phyloP scores from a whole-genome alignment of 2,113 vertebrate species.

The Anarhynchus alexandrinus region DNA sequence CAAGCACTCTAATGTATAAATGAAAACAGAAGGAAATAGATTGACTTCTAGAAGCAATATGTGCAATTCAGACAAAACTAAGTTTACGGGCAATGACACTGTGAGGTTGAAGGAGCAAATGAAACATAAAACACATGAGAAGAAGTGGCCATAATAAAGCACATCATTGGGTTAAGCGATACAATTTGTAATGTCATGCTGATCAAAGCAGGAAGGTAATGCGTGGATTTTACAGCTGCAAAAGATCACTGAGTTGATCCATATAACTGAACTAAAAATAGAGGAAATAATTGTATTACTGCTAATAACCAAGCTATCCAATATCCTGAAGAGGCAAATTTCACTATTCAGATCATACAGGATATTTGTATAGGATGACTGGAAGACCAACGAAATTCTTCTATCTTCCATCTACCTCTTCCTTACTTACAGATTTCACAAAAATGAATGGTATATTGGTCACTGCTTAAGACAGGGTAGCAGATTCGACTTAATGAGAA shows the following conservation, averaged over 20 bases:
- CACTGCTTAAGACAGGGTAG: neutral
- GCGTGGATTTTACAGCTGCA: neutral
- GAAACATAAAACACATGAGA: neutral
- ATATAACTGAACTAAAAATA: neutral
- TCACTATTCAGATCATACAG: neutral
- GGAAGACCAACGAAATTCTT: too few species aligned
- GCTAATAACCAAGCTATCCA: neutral
- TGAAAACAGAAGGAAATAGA: conserved; percentile 24
- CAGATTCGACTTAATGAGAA: neutral
- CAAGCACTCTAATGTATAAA: neutral
- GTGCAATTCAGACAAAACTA: neutral
- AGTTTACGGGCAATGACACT: neutral
- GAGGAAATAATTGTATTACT: neutral
- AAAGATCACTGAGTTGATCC: neutral
- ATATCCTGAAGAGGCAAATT: neutral
- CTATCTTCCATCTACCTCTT: neutral
- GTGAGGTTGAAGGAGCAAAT: neutral
- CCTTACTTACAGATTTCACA: neutral
- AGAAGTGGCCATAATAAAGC: neutral
- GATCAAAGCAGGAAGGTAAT: neutral
- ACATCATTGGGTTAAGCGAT: neutral
- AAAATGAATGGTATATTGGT: neutral
- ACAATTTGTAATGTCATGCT: neutral
- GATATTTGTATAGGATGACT: neutral
- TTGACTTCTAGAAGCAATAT: neutral